Evolutionary conservation across 2,888 invertebrate species (phyloP).

Genomic region (Candidula unifasciata): DNA sequence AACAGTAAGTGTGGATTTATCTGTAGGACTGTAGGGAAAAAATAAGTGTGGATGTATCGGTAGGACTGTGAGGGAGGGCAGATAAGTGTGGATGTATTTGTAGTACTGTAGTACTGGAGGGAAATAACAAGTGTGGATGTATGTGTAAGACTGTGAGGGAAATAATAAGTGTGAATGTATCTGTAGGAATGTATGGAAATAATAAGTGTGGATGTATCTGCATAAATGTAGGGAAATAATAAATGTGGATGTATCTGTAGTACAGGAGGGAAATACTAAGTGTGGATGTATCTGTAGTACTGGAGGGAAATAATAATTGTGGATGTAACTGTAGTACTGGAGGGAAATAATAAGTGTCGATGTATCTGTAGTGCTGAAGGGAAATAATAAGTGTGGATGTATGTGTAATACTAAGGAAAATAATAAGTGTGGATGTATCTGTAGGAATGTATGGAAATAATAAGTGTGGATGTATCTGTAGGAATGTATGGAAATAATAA

Average conservation of each 20-base stretch:
- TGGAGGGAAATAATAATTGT: background rate
- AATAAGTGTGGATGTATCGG: slow-evolving; percentile 52
- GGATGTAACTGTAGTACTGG: background rate
- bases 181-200: background rate
- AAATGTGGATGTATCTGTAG: slow-evolving; percentile 56
- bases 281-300: background rate
- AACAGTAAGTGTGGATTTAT: background rate
- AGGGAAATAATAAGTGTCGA: background rate
- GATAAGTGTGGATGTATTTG: background rate
- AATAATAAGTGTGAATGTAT: too few relatives aligned
- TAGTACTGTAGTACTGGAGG: background rate
- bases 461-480: too few relatives aligned
- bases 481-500: too few relatives aligned
- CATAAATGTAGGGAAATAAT: background rate
- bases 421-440: too few relatives aligned
- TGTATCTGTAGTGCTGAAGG: background rate
- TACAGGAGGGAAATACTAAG: slow-evolving; percentile 54
- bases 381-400: background rate
- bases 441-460: too few relatives aligned
- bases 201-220: background rate
- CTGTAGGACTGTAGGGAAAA: background rate
- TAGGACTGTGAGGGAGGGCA: slow-evolving; percentile 59
- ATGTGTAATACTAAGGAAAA: background rate
- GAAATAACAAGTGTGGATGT: background rate
- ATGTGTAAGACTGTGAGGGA: too few relatives aligned